phyloP scores from a whole-genome alignment of 2,797 vertebrate genomes.

The Spheniscus humboldti region DNA sequence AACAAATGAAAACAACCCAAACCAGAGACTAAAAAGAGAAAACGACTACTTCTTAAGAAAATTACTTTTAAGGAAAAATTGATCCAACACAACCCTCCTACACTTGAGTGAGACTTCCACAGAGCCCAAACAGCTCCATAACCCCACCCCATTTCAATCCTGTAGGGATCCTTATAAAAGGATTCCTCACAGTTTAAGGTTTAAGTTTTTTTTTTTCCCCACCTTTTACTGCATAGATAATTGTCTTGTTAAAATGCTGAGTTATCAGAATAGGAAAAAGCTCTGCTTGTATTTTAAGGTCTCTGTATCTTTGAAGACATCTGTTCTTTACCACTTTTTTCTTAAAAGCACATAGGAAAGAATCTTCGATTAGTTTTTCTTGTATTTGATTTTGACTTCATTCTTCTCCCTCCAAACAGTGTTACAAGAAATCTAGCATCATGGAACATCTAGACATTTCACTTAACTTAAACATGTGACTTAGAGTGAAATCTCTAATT shows the following conservation, averaged over 20 bases:
- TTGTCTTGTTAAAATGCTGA: not conserved
- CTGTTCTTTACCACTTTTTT: not conserved
- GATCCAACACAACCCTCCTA: not conserved
- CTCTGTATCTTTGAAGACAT: not conserved
- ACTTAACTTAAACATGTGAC: not conserved
- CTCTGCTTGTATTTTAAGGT: not conserved
- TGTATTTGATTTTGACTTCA: not conserved
- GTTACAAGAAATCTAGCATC: not conserved
- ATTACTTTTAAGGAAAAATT: not conserved
- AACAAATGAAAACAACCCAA: not conserved
- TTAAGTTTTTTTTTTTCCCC: no score
- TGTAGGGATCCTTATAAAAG: not conserved
- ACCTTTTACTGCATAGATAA: not conserved
- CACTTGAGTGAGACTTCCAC: not conserved
- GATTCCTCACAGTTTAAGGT: not conserved
- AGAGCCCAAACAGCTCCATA: not conserved
- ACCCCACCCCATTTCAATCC: not conserved
- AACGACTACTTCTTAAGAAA: not conserved
- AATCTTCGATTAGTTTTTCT: not conserved
- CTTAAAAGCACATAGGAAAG: not conserved
- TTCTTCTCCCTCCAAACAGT: not conserved
- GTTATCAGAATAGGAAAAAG: not conserved
- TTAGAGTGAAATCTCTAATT: not conserved
- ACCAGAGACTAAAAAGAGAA: not conserved
- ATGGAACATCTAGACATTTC: not conserved